Percentiles rank a stretch among this genome's conserved stretches.
Conservation (phyloP, 2,888 invertebrate species). For the Thelaira solivaga region DNA sequence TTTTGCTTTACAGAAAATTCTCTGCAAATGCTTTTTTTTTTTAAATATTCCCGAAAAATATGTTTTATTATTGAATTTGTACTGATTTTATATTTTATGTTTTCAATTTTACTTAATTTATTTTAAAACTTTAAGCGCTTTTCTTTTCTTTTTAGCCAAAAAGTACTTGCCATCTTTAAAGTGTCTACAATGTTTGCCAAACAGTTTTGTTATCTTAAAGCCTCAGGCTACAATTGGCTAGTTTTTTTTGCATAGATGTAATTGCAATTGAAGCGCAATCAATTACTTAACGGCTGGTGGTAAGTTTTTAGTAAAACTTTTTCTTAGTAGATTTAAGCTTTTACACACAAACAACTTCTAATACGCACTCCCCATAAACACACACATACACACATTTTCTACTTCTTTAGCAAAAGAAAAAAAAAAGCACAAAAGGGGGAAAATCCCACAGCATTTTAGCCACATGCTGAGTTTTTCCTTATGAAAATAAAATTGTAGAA, state of each 20-base stretch:
- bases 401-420: background rate
- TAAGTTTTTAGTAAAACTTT: constrained; percentile 46
- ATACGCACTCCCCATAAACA: constrained; percentile 56
- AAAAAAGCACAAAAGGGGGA: background rate
- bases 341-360: constrained; percentile 25
- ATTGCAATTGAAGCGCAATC: constrained; percentile 72
- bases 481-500: constrained; percentile 45
- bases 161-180: no score
- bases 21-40: no score
- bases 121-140: no score
- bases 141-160: no score
- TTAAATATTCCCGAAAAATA: no score
- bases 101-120: no score
- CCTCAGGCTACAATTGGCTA: constrained; percentile 65
- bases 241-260: constrained; percentile 68
- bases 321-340: background rate
- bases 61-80: no score
- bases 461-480: constrained; percentile 62
- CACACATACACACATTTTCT: background rate
- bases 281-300: constrained; percentile 74
- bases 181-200: constrained; percentile 34
- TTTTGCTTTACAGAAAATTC: no score
- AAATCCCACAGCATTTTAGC: constrained; percentile 53
- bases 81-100: no score
- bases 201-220: constrained; percentile 57